Base-by-base conservation (phyloP, 2,113 vertebrate species). In the Globicephala melas region DNA sequence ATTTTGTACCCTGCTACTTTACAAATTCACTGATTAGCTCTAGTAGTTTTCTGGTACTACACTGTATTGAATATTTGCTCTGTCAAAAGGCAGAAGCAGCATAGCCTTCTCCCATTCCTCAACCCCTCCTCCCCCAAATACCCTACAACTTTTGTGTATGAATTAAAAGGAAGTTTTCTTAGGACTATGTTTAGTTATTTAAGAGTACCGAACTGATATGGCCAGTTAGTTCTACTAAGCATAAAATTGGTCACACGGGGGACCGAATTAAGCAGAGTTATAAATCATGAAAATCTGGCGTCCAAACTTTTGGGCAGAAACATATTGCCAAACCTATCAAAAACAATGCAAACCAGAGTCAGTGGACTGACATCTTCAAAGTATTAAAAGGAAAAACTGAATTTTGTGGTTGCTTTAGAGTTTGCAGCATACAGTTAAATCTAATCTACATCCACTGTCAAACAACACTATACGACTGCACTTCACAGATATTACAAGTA, bases 161-260 rank as follows among this genome's bases (percentile, higher is more conserved):
- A 82, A 89, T 83, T 92, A 76, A 88, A 92, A 44, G 68, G 13
- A 93, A 74, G 8, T 94, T 93, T 87, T 55, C 68, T 97, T 71
- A 87, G 53, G 15, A 83, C 20, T 50, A 65, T 11, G 21, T 91
- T 76, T 65, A 89, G 41, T 86, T 79, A 92, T 36, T 65, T 65
- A 85, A 88, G 28, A 68, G 23, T 44, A 77, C 28, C 38, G 38
- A 26, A 86, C 21, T 86, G 65, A 53, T 50, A 90, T 5, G 9
- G 4, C 47, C 36, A 67, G 25, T 81, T 14, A 81, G 21, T 81
- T 81, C 58, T 38, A 38, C 38, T 38, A 38, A 38, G 38, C 38
- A 38, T 38, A 38, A 38, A 38, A 38, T 38, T 38, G 38, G 38
- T 38, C 38, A 38, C 38, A 38, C 4, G 6, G 38, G n/a, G 4